Base-by-base conservation (phyloP, 2,888 invertebrate species). In the Drosophila multiciliata region DNA sequence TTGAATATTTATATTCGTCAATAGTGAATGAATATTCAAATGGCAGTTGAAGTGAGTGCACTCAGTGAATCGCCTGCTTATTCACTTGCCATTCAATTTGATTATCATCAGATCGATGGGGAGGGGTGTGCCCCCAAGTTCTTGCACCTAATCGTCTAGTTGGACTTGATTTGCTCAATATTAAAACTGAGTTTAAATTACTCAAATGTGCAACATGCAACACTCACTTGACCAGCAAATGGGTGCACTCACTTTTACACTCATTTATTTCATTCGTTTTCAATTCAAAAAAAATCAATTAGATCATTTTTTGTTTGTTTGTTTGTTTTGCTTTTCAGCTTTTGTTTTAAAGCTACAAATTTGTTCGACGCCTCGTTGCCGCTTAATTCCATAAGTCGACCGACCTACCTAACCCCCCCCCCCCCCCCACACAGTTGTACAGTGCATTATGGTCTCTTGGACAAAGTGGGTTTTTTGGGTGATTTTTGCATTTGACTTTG, bases 271-370 rank as follows among this genome's bases (percentile, higher is more conserved):
- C 6, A 29, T 69, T 72, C 73, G 60, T 40, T 64, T 33, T 15
- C 69, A 54, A 61, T 33, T 15, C 69, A 54, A 61, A 68, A 70
- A 79, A 82, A 82, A 82, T 80, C 72, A 83, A 80, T 82, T 82
- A 80, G 79, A 68, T 68, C n/a, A 40, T 32, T 36, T 66, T 66
- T 61, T 35, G 63, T 55, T 63, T 61, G 63, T 55, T 63, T 61
- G 26, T 36, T 55, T 57, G 35, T 38, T 57, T 29, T 54, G 50
- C 20, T 59, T 64, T 62, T 55, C 23, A 29, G 71, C 11, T 75
- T 54, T 68, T 77, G 74, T 81, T 72, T 74, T 80, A 74, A 75
- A 80, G 68, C 80, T 73, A 84, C 87, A 84, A 84, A 84, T 87
- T 78, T 80, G 77, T 80, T 80, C 75, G 80, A 84, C 83, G 84